Conservation (phyloP, 2,797 vertebrate species). For the Sebastes vulpes region DNA sequence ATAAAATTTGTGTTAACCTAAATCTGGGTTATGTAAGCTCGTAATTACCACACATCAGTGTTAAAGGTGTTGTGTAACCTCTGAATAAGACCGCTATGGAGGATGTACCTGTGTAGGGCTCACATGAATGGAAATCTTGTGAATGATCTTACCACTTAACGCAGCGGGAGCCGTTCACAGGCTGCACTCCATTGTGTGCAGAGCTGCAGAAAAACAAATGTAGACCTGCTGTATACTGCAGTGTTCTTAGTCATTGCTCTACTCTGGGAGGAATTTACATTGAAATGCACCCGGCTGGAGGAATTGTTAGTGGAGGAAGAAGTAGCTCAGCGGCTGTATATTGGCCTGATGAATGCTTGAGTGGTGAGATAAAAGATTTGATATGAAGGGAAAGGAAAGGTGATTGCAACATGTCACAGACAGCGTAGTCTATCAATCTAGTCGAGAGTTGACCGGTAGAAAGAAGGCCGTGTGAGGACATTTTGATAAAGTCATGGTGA, state of each 20-base stretch:
- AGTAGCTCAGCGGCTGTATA: neutral
- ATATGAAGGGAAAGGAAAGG: slow-evolving; percentile 9
- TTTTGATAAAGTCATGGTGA: slow-evolving; percentile 36
- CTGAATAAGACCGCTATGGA: neutral
- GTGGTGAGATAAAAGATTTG: slow-evolving; percentile 15
- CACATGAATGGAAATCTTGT: slow-evolving; percentile 44
- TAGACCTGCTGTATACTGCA: slow-evolving; percentile 11
- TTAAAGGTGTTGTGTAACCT: slow-evolving; percentile 40
- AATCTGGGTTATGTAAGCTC: slow-evolving; percentile 51
- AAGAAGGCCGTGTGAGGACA: slow-evolving; percentile 34
- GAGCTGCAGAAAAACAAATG: slow-evolving; percentile 30
- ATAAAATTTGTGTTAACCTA: slow-evolving; percentile 23
- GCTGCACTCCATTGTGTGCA: slow-evolving; percentile 29
- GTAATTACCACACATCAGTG: slow-evolving; percentile 34
- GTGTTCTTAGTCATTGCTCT: slow-evolving; percentile 14
- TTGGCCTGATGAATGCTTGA: slow-evolving; percentile 12
- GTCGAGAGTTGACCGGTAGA: neutral
- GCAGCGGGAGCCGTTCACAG: slow-evolving; percentile 37
- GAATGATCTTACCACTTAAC: slow-evolving; percentile 64
- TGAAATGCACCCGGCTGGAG: slow-evolving; percentile 7
- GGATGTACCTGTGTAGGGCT: slow-evolving; percentile 4
- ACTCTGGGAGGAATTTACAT: slow-evolving; percentile 35
- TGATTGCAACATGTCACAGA: slow-evolving; percentile 15
- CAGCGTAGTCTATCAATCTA: slow-evolving; percentile 30
- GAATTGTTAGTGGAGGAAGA: slow-evolving; percentile 3